A percentile compares a stretch with the other conserved stretches of the same genome.
Conservation (phyloP, 2,888 invertebrate genomes). For the Tribolium freemani region DNA sequence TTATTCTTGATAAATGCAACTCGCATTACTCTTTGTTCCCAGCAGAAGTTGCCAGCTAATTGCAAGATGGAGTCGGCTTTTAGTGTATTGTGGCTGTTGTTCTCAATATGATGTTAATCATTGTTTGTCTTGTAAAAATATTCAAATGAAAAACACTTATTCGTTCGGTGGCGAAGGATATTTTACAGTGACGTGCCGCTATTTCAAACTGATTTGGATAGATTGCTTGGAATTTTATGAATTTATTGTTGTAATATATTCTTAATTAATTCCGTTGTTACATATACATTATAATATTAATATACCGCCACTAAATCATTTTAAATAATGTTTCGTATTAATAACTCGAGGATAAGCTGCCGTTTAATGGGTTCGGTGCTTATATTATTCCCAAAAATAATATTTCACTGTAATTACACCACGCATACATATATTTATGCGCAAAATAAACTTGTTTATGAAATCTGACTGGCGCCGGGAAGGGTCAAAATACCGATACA, state of each 20-base stretch:
- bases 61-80: neutral
- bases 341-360: conserved; percentile 60
- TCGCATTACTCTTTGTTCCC: neutral
- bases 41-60: neutral
- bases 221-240: conserved; percentile 49
- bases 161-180: conserved; percentile 8
- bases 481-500: conserved; percentile 67
- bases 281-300: conserved; percentile 52
- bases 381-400: conserved; percentile 67
- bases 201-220: conserved; percentile 46
- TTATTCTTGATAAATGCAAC: neutral
- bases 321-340: conserved; percentile 62
- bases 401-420: conserved; percentile 67
- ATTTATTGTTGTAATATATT: conserved; percentile 48
- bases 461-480: conserved; percentile 66
- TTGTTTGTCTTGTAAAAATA: conserved; percentile 28
- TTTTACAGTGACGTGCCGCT: conserved; percentile 36
- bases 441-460: conserved; percentile 68
- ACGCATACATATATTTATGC: conserved; percentile 65
- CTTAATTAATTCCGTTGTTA: conserved; percentile 46
- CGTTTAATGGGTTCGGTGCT: conserved; percentile 60
- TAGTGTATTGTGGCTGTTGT: neutral
- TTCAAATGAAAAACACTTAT: conserved; percentile 45
- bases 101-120: conserved; percentile 8
- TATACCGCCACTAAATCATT: conserved; percentile 59